Base-by-base conservation (phyloP, 2,888 invertebrate species). In the Halictus quadricinctus region DNA sequence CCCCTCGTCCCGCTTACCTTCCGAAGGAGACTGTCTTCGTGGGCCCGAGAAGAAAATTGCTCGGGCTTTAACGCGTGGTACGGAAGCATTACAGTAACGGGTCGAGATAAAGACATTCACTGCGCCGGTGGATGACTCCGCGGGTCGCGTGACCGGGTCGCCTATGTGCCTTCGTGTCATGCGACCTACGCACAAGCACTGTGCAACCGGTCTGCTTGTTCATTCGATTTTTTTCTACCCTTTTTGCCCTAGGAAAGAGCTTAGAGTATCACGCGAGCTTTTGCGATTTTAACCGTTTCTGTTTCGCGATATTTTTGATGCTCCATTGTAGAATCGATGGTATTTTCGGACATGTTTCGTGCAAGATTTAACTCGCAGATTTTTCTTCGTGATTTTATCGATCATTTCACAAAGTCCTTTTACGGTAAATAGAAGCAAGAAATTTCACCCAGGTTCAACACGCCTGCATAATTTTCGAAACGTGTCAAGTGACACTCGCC, bases 21-120 rank as follows among this genome's bases (percentile, higher is more conserved):
- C 70, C 36, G 76, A 46, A 25, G 64, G 41, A 36, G 25, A 80
- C 78, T 58, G 60, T 80, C 82, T 80, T 79, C 70, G 60, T 15
- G 43, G 25, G 41, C 80, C 80, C 66, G 78, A 80, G 81, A 84
- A 83, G 85, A 83, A 88, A 88, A 88, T 82, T 85, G 76, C 80
- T 88, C 86, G 78, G 54, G 79, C 81, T 85, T 86, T 76, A 58
- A 70, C 73, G 73, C 76, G 73, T 80, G 81, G 72, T 29, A 76
- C 81, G 80, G 81, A 87, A 84, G 74, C 83, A 84, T 85, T 85
- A 88, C 77, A 84, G 85, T 87, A 89, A 89, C 21, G 87, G 82
- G 82, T 85, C 82, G 74, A 84, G 90, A 92, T 91, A 90, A 90
- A 91, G 92, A 91, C 87, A 88, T 91, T 86, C 80, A 81, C 36